phyloP scores from a whole-genome alignment of 1,140 invertebrate genomes.

The Drosophila pseudoananassae region DNA sequence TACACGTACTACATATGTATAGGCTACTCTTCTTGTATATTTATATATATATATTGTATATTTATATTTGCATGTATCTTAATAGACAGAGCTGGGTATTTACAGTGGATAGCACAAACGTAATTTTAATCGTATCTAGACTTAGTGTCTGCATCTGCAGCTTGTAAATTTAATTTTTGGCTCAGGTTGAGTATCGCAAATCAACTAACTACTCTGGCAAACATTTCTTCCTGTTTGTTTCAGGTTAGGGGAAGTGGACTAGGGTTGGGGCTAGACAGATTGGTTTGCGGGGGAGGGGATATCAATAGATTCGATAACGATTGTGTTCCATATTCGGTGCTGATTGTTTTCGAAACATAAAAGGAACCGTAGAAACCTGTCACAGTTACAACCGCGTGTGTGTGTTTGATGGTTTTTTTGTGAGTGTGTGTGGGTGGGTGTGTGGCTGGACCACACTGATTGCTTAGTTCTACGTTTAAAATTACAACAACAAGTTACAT shows the following conservation, averaged over 20 bases:
- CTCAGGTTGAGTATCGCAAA: conserved; percentile 75
- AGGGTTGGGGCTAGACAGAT: neutral
- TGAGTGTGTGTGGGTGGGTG: conserved; percentile 20
- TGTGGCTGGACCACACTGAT: conserved; percentile 40
- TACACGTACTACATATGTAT: conserved; percentile 27
- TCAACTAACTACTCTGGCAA: conserved; percentile 67
- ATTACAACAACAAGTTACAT: conserved; percentile 78
- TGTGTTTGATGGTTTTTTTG: conserved; percentile 8
- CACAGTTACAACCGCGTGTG: conserved; percentile 71
- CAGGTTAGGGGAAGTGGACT: conserved; percentile 2
- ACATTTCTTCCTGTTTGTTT: conserved; percentile 5
- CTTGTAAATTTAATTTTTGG: conserved; percentile 69
- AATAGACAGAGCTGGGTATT: conserved; percentile 53
- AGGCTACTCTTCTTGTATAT: conserved; percentile 45
- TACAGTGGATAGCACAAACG: conserved; percentile 55
- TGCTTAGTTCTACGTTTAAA: conserved; percentile 75
- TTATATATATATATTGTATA: conserved; percentile 36
- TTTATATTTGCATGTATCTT: conserved; percentile 1
- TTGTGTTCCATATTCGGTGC: conserved; percentile 56
- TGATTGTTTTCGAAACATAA: conserved; percentile 62
- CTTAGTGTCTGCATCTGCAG: conserved; percentile 45
- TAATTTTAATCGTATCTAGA: conserved; percentile 41
- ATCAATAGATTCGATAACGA: conserved; percentile 56
- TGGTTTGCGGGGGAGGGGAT: conserved; percentile 11
- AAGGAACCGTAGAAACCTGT: conserved; percentile 78